Base-by-base conservation (phyloP, 2,113 vertebrate species). In the Antechinus stuartii region DNA sequence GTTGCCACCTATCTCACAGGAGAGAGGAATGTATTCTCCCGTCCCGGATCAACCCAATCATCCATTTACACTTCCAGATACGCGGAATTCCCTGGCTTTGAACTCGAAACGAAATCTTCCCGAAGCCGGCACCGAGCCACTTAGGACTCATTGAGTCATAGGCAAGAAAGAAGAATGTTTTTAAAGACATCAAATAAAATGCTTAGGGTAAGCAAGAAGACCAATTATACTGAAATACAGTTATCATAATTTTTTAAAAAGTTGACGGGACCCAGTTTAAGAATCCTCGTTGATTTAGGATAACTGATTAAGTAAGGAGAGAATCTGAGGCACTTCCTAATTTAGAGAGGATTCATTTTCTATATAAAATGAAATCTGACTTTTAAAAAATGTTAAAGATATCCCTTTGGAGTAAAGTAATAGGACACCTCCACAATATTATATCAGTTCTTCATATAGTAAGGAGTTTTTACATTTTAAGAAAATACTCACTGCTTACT, bases 351-450 rank as follows among this genome's bases (percentile, higher is more conserved):
- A 52, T 61, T 93, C 26, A 76, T 95, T 92, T 92, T 46, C 68
- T 54, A n/a, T 93, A 84, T 97, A 84, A 76, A 94, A 95, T 96
- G 56, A 92, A 92, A 95, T 93, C 68, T 84, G 68, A 84, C n/a
- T 84, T 42, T 84, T 7, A 84, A 42, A 84, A 42, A 42, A 42
- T 7, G 35, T 42, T 84, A 6, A 52, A 50, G 3, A 27, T 90
- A 52, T 52, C 46, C 3, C 24, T 90, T 90, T 90, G 49, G 90
- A 52, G 47, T 90, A 90, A 90, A 90, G 89, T 50, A 46, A 50
- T 49, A 26, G 68, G 6, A 49, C 10, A 26, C 7, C 46, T 90
- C 46, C 68, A 23, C 25, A 90, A 30, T 50, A 50, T 2, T 19
- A 42, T 84, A 42, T 8, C n/a, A 42, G 19, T 84, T 84, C n/a